phyloP scores from a whole-genome alignment of 2,113 vertebrate genomes.

The Sardina pilchardus region DNA sequence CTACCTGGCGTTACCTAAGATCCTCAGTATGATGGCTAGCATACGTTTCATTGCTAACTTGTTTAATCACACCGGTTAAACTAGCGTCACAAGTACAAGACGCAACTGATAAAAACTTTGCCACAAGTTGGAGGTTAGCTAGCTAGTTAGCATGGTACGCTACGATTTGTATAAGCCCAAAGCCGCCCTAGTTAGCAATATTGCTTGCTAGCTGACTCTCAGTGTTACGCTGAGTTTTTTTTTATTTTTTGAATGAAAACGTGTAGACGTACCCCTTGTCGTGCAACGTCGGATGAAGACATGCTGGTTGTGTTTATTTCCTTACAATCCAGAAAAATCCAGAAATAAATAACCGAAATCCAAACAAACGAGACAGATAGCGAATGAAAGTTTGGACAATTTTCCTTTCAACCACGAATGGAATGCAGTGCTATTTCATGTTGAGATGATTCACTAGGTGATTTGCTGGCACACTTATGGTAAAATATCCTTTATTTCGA shows the following conservation, averaged over 20 bases:
- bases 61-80: neutral
- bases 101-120: neutral
- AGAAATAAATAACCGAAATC: neutral
- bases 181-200: neutral
- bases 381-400: conserved; percentile 32
- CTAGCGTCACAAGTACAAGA: neutral
- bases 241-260: neutral
- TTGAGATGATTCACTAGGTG: neutral
- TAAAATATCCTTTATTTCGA: neutral
- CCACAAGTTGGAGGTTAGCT: neutral
- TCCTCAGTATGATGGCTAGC: neutral
- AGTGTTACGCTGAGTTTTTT: neutral
- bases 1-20: neutral
- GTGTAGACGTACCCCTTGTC: conserved; percentile 46
- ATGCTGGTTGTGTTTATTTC: conserved; percentile 21
- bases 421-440: conserved; percentile 37
- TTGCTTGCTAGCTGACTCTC: neutral
- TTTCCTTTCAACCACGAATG: conserved; percentile 34
- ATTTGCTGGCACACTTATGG: neutral
- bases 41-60: neutral
- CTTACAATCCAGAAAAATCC: neutral
- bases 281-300: conserved; percentile 51
- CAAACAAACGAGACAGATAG: conserved; percentile 27
- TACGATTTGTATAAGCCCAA: neutral
- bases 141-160: neutral